Base-by-base conservation (phyloP, 1,140 invertebrate species). In the Cheumatopsyche charites region DNA sequence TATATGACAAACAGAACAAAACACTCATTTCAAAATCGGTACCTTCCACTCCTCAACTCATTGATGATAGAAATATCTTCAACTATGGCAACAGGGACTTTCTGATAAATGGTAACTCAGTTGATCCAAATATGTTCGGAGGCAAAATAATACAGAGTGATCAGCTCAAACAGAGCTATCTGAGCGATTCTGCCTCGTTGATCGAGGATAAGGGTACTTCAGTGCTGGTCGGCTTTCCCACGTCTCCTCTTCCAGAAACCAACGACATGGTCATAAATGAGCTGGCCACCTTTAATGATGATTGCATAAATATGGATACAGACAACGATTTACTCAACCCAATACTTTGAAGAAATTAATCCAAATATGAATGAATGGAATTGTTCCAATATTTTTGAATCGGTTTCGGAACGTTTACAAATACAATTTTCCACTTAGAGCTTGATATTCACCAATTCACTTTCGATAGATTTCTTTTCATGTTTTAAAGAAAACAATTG, bases 11-110 rank as follows among this genome's bases (percentile, higher is more conserved):
- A 72, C 69, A 5, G 72, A 70, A 58, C 0, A 75, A 42, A 74
- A 67, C 78, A 17, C 82, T 77, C 75, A 85, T 84, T 61, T 89
- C 88, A 0, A 87, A 88, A 75, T 89, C 88, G 0, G 88, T 89
- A 80, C 88, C 88, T 58, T 88, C 87, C 1, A 90, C 88, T 43
- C 88, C 88, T 36, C 80, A 84, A 67, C 72, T 85, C 29, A 82
- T 79, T 0, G 82, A 83, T 72, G 83, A 84, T 25, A 75, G 82
- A 58, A 83, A 79, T 15, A 82, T 87, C 17, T 89, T 89, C 77
- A 87, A 86, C 49, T 89, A 88, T 76, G 88, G 86, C 76, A 85
- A 85, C 66, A 79, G 85, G 72, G 87, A 88, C 77, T 88, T 86
- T 75, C 82, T 88, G 4, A 87, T 87, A 42, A 88, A 88, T 76